Base-by-base conservation (phyloP, 53 echinoderm and acorn worm genomes). In the Paracentrotus lividus region DNA sequence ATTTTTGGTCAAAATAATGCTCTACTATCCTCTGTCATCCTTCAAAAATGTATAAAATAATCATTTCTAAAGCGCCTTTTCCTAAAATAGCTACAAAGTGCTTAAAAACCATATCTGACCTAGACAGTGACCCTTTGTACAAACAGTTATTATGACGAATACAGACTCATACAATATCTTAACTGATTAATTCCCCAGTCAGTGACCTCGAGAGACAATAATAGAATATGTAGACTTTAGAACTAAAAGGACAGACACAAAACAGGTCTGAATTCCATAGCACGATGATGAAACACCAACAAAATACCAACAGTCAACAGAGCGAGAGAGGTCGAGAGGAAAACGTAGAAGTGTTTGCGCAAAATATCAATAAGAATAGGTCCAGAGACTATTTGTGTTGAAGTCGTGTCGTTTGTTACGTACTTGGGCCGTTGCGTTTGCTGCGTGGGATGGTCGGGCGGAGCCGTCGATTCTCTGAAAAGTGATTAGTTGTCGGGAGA, bases 341-440 rank as follows among this genome's bases (percentile, higher is more conserved):
- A 81, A 47, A 81, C 81, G 4, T 81, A 81, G 81, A 81, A 81
- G 3, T 81, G 81, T 81, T 81, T 81, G 81, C 81, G n/a, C 20
- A 81, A 81, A 81, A 81, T 81, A 81, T 81, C 81, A 81, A 81
- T 81, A 81, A 45, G 81, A 81, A 81, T 47, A 27, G 47, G 81
- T 26, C 81, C n/a, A 45, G 81, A 43, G 20, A 42, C 23, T 45
- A 8, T 45, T 14, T 76, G 42, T 31, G 20, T 26, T 9, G 44
- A 81, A 4, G 1, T 40, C 81, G 45, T 77, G 23, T n/a, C 23
- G 24, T 81, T n/a, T 47, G 47, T 47, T n/a, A 27, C 47, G 47
- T n/a, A n/a, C n/a, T n/a, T n/a, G n/a, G n/a, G n/a, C n/a, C n/a
- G n/a, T n/a, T n/a, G n/a, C n/a, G n/a, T n/a, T n/a, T 27, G 81